Evolutionary conservation across 2,113 vertebrate species (phyloP).

Genomic region (Hemichromis elongatus): DNA sequence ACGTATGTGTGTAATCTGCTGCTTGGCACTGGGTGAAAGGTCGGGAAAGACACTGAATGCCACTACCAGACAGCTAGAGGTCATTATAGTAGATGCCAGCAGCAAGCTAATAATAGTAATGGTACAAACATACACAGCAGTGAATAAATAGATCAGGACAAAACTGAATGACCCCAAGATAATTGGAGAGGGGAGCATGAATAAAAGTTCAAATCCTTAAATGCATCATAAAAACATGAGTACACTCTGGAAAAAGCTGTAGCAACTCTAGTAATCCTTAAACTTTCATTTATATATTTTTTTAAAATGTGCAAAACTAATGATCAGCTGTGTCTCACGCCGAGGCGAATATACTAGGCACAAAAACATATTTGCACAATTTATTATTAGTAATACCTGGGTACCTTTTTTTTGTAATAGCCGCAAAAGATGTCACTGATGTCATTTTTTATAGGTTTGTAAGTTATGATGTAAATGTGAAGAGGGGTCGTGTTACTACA

Average conservation of each 20-base stretch:
- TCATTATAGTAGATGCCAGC: slow-evolving; percentile 45
- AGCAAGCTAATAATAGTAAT: slow-evolving; percentile 20
- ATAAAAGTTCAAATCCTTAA: background rate
- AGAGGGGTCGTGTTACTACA: background rate
- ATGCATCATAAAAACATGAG: background rate
- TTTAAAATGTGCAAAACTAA: background rate
- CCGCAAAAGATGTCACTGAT: background rate
- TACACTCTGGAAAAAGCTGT: fast-evolving
- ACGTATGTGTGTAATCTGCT: background rate
- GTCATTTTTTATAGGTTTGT: background rate
- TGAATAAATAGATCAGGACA: slow-evolving; percentile 11
- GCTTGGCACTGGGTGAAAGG: slow-evolving; percentile 38
- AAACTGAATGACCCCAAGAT: background rate
- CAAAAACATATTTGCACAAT: background rate
- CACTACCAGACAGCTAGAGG: slow-evolving; percentile 24
- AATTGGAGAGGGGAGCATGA: background rate
- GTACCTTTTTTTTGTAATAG: background rate
- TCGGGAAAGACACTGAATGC: slow-evolving; percentile 22
- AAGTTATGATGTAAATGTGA: background rate
- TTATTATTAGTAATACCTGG: background rate
- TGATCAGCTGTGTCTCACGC: fast-evolving
- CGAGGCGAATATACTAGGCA: fast-evolving
- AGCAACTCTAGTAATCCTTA: background rate
- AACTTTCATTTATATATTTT: too few species aligned
- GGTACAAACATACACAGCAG: slow-evolving; percentile 14